A percentile compares a stretch with the other conserved stretches of the same genome.
These are phyloP conservation scores for Centruroides vittatus DNA, from an alignment of 1,140 invertebrate genomes.

Conservation along the genomic window DNA sequence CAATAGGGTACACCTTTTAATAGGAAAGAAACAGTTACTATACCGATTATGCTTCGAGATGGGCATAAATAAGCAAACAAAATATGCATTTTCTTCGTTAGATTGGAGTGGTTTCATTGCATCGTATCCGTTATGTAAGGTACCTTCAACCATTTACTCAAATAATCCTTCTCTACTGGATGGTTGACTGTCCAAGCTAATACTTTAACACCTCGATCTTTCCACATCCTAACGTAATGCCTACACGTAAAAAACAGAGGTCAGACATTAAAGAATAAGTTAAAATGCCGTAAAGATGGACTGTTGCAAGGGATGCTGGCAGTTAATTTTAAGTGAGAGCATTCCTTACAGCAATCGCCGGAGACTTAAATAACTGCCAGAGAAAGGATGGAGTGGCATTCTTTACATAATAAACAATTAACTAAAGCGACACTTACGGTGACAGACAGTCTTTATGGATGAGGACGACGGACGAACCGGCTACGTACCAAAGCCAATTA, in stretches of 20 bases:
- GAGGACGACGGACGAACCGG: slow-evolving; percentile 46
- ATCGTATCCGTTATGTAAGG: slow-evolving; percentile 16
- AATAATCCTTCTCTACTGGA: slow-evolving; percentile 16
- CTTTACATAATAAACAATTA: no score
- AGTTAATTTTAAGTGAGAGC: no score
- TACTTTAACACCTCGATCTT: slow-evolving; percentile 3
- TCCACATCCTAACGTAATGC: slow-evolving; percentile 17
- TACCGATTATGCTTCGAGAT: no score
- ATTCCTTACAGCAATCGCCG: no score
- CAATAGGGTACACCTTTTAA: no score
- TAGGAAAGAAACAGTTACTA: no score
- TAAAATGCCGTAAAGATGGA: no score
- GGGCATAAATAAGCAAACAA: no score
- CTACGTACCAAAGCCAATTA: slow-evolving; percentile 35
- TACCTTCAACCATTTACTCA: slow-evolving; percentile 10
- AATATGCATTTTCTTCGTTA: no score
- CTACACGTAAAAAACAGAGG: slow-evolving; percentile 2
- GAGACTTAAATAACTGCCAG: not conserved
- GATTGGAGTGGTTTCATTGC: not conserved
- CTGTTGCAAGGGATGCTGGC: no score
- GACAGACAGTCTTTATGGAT: slow-evolving; percentile 51
- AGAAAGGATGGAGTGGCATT: not conserved
- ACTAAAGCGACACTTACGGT: slow-evolving; percentile 33
- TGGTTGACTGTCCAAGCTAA: slow-evolving; percentile 19
- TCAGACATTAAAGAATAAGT: no score